These are phyloP conservation scores for Halcyon badia DNA, from an alignment of 2,797 vertebrate species.

Conservation along the genomic window DNA sequence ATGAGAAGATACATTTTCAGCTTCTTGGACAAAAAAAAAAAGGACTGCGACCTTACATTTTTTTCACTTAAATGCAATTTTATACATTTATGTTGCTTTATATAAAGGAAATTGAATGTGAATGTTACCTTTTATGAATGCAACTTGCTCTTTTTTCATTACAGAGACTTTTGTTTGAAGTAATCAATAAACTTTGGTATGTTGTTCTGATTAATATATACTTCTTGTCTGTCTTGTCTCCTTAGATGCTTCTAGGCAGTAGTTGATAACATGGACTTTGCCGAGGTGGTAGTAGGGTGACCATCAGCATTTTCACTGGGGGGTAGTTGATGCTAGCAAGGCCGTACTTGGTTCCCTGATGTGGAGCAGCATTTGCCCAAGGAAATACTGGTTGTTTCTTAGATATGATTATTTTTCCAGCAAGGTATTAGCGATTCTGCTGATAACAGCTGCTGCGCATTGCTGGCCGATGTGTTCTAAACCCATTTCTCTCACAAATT, in stretches of 20 bases:
- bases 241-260: neutral
- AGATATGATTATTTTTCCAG: neutral
- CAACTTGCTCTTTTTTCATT: slow-evolving; percentile 84
- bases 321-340: neutral
- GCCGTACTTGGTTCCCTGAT: accelerated
- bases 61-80: slow-evolving; percentile 82
- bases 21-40: slow-evolving; percentile 63
- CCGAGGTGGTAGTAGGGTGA: accelerated
- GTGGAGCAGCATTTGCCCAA: neutral
- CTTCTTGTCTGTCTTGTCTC: neutral
- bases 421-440: neutral
- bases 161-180: slow-evolving; percentile 80
- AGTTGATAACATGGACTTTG: neutral
- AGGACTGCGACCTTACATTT: slow-evolving; percentile 76
- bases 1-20: slow-evolving; percentile 79
- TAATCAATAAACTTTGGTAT: slow-evolving; percentile 88
- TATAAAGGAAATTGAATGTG: slow-evolving; percentile 81
- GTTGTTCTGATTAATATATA: slow-evolving; percentile 78
- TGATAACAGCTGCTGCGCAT: accelerated
- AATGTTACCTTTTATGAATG: slow-evolving; percentile 85
- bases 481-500: neutral
- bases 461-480: neutral
- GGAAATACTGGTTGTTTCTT: neutral
- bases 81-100: slow-evolving; percentile 83
- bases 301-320: accelerated